Evolutionary conservation across 2,113 vertebrate genomes (phyloP), one percentile per base, ranked within the genome.

Genomic region (Mormoops blainvillei): DNA sequence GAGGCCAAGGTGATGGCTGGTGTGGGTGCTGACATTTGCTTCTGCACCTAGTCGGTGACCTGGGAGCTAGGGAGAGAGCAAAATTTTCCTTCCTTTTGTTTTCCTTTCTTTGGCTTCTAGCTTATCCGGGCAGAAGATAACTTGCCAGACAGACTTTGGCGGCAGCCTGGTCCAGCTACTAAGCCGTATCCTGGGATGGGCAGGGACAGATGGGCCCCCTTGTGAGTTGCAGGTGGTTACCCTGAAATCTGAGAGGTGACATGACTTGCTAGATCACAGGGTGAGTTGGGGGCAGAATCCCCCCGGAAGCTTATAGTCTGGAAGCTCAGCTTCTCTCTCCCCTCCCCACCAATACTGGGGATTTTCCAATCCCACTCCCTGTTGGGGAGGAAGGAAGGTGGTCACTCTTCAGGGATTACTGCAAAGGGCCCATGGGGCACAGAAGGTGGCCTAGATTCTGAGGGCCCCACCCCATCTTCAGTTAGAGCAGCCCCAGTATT

Each of bases 341-440:
- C 52, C 9, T 26, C 22, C 48, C 19, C 41, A n/a, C 15, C 10
- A 20, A 41, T 43, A 54, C 26, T 33, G 7, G 68, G 54, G 76
- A 48, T 76, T 45, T 74, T 80, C 38, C n/a, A 24, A 58, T 16
- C 63, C 13, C 0, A 4, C 15, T 43, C 6, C 9, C 54, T 91
- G 22, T 19, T 0, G 16, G 28, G 50, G 48, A 24, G 16, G 50
- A 65, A 8, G 50, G 41, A 3, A n/a, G 0, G 33, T 16, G 12
- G 19, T 16, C 19, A 16, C 58, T 81, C 67, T 77, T 33, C 67
- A 45, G 63, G 54, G 26, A 24, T 41, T 24, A 31, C 45, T 78
- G 36, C 4, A 4, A 41, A 50, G 28, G 38, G 18, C 20, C 18
- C 9, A 8, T 0, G 2, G 13, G 24, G 18, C 19, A 31, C 15